A percentile compares a stretch with the other conserved stretches of the same genome.
Evolutionary conservation across 2,888 invertebrate genomes (phyloP).

Genomic region (Pyralis farinalis): DNA sequence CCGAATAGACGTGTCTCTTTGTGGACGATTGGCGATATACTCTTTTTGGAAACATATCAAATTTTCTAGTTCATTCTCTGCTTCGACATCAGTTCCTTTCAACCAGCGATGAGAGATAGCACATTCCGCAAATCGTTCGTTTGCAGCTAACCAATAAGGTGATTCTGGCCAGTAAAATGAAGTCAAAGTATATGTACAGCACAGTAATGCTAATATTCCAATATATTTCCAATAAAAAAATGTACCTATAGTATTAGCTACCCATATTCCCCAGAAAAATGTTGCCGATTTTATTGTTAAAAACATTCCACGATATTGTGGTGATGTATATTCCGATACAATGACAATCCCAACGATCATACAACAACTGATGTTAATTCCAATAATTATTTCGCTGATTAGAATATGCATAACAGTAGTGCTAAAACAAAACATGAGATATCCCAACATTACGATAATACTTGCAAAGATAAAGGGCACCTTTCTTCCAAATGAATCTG

Average conservation of each 20-base stretch:
- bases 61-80: conserved; percentile 34
- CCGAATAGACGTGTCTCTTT: background rate
- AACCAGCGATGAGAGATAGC: conserved; percentile 33
- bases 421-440: background rate
- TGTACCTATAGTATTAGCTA: conserved; percentile 22
- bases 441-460: background rate
- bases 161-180: conserved; percentile 25
- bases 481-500: conserved; percentile 20
- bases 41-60: conserved; percentile 28
- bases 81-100: conserved; percentile 30
- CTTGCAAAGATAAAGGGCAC: background rate
- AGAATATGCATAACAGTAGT: background rate
- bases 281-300: conserved; percentile 19
- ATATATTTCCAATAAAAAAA: conserved; percentile 22
- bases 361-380: background rate
- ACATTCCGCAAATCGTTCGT: conserved; percentile 23
- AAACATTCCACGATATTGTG: conserved; percentile 23
- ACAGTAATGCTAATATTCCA: conserved; percentile 15
- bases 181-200: conserved; percentile 13
- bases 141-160: conserved; percentile 24
- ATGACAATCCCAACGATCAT: background rate
- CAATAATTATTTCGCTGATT: background rate
- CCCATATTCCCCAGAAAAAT: conserved; percentile 21
- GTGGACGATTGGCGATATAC: too few species aligned
- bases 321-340: conserved; percentile 19